These are phyloP conservation scores for Ceuthmochares aereus DNA, from an alignment of 2,113 vertebrate genomes.

Conservation along the genomic window DNA sequence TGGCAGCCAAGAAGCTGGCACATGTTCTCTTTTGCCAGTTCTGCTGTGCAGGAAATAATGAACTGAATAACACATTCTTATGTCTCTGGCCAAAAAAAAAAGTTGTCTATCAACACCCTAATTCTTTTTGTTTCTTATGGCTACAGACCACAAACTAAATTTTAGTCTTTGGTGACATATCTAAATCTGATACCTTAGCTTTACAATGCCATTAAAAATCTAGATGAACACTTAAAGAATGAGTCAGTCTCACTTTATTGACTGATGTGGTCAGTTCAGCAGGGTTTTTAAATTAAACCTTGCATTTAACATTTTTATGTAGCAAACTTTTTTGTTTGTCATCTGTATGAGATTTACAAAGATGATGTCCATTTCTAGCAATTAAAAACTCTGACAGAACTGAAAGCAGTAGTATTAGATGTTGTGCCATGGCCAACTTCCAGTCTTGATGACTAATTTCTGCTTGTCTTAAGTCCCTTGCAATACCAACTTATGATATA, in stretches of 20 bases:
- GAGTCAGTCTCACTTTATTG: background rate
- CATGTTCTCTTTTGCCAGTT: background rate
- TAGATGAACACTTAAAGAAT: background rate
- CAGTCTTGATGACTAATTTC: slow-evolving; percentile 60
- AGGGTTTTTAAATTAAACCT: background rate
- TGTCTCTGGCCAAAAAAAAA: background rate
- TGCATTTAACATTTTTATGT: background rate
- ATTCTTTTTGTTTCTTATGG: background rate
- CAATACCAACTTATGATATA: slow-evolving; percentile 63
- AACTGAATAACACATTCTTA: background rate
- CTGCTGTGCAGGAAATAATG: background rate
- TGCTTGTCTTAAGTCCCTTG: slow-evolving; percentile 65
- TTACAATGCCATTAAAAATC: background rate
- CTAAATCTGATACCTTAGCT: background rate
- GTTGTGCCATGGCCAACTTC: slow-evolving; percentile 22
- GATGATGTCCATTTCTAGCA: background rate
- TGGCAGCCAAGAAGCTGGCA: background rate
- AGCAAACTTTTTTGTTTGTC: background rate
- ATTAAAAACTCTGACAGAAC: background rate
- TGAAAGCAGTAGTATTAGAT: background rate
- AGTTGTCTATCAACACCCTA: background rate
- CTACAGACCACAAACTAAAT: background rate
- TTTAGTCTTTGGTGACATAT: background rate
- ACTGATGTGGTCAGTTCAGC: background rate
- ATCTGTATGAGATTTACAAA: background rate